A percentile compares a stretch with the other conserved stretches of the same genome.
phyloP scores from a whole-genome alignment of 1,140 invertebrate genomes.

The Cataglyphis hispanica region DNA sequence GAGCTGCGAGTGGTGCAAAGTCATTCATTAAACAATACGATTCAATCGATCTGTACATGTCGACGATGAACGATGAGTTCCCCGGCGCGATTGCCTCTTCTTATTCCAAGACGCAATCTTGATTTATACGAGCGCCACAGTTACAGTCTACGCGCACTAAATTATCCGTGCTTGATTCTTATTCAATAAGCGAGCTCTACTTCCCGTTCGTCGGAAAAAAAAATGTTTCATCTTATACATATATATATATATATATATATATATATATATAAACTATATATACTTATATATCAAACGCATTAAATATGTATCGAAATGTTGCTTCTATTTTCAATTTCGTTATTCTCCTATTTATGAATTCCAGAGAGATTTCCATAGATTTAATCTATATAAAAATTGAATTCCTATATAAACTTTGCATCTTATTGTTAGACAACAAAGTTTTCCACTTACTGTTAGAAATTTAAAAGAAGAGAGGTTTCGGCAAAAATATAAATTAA shows the following conservation, averaged over 20 bases:
- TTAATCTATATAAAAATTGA: background rate
- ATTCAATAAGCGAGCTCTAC: constrained; percentile 1
- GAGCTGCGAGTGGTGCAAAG: background rate
- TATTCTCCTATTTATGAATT: background rate
- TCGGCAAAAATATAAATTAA: background rate
- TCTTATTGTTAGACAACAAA: background rate
- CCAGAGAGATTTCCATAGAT: background rate
- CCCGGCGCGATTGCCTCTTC: background rate
- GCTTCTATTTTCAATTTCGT: too few relatives aligned
- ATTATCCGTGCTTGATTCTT: background rate
- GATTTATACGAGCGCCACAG: background rate
- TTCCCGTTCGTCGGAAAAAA: background rate
- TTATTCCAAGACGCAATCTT: constrained; percentile 23
- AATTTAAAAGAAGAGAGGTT: background rate
- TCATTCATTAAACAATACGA: constrained; percentile 1
- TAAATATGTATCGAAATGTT: too few relatives aligned
- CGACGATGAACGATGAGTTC: background rate
- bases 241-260: too few relatives aligned
- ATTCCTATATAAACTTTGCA: background rate
- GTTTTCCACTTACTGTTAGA: background rate
- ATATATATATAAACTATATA: too few relatives aligned
- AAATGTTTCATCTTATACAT: too few relatives aligned
- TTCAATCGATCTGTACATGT: constrained; percentile 18
- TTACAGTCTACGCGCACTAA: background rate
- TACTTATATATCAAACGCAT: too few relatives aligned